Evolutionary conservation across 1,140 invertebrate species (phyloP), one percentile per base, ranked within the genome.

Genomic region (Mamestra configurata): DNA sequence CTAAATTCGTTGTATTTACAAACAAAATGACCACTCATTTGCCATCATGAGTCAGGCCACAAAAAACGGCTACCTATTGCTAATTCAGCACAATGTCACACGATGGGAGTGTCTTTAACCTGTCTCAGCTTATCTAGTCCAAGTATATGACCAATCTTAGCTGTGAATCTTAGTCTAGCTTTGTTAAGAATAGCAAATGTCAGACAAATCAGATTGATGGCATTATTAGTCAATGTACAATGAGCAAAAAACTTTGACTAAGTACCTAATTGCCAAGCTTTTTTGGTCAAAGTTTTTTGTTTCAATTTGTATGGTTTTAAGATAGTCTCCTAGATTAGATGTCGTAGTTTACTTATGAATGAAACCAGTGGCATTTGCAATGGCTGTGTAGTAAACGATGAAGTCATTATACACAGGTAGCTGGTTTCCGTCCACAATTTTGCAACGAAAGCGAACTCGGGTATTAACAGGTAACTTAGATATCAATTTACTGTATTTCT

Each of bases 61-160:
- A 53, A 71, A 71, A 71, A 71, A 70, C 1, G 46, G 2, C 11
- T 1, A 10, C 37, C 43, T 53, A 31, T 31, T 31, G 27, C 49
- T 22, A 18, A 71, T 71, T 71, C 11, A 71, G 68, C 8, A 15
- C 46, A 71, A 53, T 71, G 68, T 71, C 68, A 43, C 27, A 53
- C 53, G 13, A 70, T n/a, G 43, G 66, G 66, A 31, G 66, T 70
- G 46, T 24, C 46, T 1, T 18, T 43, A 18, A 8, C 35, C 15
- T 18, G 61, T 18, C 27, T 31, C 10, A 13, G 15, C 49, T 51
- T 53, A 71, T 51, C 24, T 70, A 71, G 43, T 31, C 43, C 37
- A 31, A 71, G n/a, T 5, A 11, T 8, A 1, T 27, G 64, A 46
- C 31, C 51, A 22, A 71, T 24, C 46, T n/a, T n/a, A n/a, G n/a